Evolutionary conservation across 2,113 vertebrate genomes (phyloP), one percentile per base, ranked within the genome.

Genomic region (Amia ocellicauda): DNA sequence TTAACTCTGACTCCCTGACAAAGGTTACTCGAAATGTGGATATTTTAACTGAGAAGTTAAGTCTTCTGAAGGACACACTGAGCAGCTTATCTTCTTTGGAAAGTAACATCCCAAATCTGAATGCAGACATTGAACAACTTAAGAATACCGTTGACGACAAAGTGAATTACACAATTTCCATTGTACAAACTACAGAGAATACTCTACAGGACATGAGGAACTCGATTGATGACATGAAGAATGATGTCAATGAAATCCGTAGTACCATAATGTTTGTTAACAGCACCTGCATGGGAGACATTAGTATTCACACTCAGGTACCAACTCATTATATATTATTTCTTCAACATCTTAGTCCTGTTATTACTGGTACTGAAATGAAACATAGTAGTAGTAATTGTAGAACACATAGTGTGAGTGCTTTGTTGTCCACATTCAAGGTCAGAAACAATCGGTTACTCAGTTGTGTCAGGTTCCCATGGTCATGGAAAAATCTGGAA

Each of bases 251-350:
- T 47, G 45, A 17, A n/a, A 17, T 47, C n/a, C 45, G 14, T 16
- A 3, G n/a, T 4, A 47, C 16, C 5, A 17, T 47, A 17, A 47
- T 16, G 45, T 47, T 4, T 47, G 45, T 47, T 1, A 47, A 47
- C n/a, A 47, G 45, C 45, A 47, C 16, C 45, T 47, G 45, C 45
- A 47, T 47, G 4, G 45, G 45, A 19, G 51, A 54, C 20, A 54
- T 54, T 3, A 24, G 10, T 9, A 54, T 54, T 54, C 24, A 24
- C 22, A 10, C n/a, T 11, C 24, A 27, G 24, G 51, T 23, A 23
- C n/a, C 8, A 54, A n/a, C 2, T 13, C 47, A 50, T 4, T 2
- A n/a, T 50, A 11, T 16, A 50, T 16, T n/a, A n/a, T n/a, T n/a
- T n/a, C n/a, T n/a, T n/a, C n/a, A n/a, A n/a, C n/a, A n/a, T n/a